Conservation (phyloP, 2,113 vertebrate genomes). For the Poeciliopsis occidentalis region DNA sequence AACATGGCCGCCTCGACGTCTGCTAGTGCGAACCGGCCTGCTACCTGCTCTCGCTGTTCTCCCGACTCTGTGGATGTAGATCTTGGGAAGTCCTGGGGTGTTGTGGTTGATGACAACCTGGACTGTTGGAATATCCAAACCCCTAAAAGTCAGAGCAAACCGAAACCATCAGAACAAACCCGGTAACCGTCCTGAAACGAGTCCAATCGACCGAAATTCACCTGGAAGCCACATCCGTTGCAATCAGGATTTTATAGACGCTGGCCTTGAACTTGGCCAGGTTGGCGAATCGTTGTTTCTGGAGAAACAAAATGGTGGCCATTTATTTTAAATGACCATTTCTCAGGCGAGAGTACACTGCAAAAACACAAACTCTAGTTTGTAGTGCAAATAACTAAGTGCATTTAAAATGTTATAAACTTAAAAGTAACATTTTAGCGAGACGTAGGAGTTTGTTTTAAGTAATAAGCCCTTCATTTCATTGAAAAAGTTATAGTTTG, state of each 20-base stretch:
- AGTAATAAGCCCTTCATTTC: no score
- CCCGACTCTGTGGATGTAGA: constrained; percentile 94
- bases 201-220: constrained; percentile 42
- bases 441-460: no score
- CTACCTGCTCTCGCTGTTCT: constrained; percentile 92
- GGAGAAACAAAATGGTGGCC: constrained; percentile 6
- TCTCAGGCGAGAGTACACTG: no score
- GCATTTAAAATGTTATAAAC: no score
- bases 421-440: no score
- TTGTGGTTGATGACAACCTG: constrained; percentile 97
- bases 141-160: constrained; percentile 72
- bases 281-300: constrained; percentile 93
- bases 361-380: no score
- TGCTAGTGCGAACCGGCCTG: background rate
- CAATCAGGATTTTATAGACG: constrained; percentile 92
- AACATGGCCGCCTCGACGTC: background rate
- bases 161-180: background rate
- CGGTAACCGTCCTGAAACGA: background rate
- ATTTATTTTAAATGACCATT: background rate
- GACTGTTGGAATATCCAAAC: constrained; percentile 93
- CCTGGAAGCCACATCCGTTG: constrained; percentile 94
- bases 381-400: no score
- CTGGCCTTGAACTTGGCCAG: constrained; percentile 96
- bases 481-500: no score
- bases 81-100: constrained; percentile 92